Evolutionary conservation across 2,113 vertebrate genomes (phyloP).

Genomic region (Maccullochella peelii): DNA sequence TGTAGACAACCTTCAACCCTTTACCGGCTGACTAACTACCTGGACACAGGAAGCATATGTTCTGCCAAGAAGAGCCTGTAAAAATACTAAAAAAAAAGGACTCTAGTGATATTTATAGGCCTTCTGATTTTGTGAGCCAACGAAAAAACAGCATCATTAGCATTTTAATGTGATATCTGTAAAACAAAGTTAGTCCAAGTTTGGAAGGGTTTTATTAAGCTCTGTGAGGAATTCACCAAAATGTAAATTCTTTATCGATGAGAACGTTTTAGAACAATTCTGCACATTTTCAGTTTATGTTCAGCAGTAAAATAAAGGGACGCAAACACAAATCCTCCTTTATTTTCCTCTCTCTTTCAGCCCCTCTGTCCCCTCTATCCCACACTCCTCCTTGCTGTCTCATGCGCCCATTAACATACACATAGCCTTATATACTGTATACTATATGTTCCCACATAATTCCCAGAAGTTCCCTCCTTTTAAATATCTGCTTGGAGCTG

Average conservation of each 20-base stretch:
- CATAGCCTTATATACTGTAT: not conserved
- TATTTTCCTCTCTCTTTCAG: not conserved
- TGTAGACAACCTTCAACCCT: not conserved
- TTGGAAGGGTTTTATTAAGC: constrained; percentile 39
- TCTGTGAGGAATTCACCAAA: constrained; percentile 6
- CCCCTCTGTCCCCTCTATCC: not conserved
- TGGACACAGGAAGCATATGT: not conserved
- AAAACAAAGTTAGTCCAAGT: constrained; percentile 6
- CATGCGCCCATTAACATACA: not conserved
- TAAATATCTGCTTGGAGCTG: constrained; percentile 27
- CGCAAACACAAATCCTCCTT: not conserved
- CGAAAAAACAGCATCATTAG: constrained; percentile 26
- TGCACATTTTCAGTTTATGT: not conserved
- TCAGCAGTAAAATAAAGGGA: not conserved
- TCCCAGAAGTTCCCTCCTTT: constrained; percentile 6
- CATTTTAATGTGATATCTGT: constrained; percentile 20
- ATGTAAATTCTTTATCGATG: not conserved
- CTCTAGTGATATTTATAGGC: not conserved
- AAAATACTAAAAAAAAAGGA: not conserved
- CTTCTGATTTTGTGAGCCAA: not conserved
- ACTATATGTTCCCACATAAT: not conserved
- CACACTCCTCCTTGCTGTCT: not conserved
- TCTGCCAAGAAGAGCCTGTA: constrained; percentile 23
- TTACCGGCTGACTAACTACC: not conserved
- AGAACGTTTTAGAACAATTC: not conserved